phyloP scores from a whole-genome alignment of 2,797 vertebrate species.

The Rhadinocentrus ornatus region DNA sequence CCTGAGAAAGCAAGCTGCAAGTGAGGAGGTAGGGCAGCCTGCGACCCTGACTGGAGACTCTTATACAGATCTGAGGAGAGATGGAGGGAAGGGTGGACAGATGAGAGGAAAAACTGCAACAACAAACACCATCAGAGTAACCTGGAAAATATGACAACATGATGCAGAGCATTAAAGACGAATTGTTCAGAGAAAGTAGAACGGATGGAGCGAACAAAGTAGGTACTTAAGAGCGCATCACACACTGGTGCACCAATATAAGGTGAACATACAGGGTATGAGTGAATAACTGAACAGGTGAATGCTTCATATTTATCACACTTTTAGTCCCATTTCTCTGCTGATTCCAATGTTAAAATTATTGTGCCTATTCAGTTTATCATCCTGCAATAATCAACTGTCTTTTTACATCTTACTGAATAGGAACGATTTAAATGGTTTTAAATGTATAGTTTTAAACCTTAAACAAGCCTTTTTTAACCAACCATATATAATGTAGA shows the following conservation, averaged over 20 bases:
- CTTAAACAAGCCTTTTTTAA: too few relatives aligned
- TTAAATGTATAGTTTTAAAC: too few relatives aligned
- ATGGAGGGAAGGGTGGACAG: slow-evolving; percentile 47
- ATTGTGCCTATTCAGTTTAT: too few relatives aligned
- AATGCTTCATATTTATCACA: background rate
- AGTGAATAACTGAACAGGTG: slow-evolving; percentile 25
- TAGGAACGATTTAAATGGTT: too few relatives aligned
- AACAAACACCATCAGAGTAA: slow-evolving; percentile 28
- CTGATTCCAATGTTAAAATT: too few relatives aligned
- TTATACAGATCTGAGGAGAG: slow-evolving; percentile 93
- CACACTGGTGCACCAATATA: too few relatives aligned
- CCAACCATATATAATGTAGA: too few relatives aligned
- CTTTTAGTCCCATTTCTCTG: too few relatives aligned
- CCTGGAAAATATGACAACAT: background rate
- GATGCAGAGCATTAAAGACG: slow-evolving; percentile 12
- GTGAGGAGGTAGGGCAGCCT: slow-evolving; percentile 95
- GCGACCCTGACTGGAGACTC: slow-evolving; percentile 96
- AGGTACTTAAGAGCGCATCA: too few relatives aligned
- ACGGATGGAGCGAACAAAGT: too few relatives aligned
- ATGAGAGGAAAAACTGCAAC: slow-evolving; percentile 47
- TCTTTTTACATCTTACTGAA: too few relatives aligned
- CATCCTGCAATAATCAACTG: too few relatives aligned
- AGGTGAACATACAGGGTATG: background rate
- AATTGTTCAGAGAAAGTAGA: slow-evolving; percentile 1
- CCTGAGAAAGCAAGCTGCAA: slow-evolving; percentile 97